Evolutionary conservation across 2,113 vertebrate species (phyloP), one percentile per base, ranked within the genome.

Genomic region (Menidia beryllina): DNA sequence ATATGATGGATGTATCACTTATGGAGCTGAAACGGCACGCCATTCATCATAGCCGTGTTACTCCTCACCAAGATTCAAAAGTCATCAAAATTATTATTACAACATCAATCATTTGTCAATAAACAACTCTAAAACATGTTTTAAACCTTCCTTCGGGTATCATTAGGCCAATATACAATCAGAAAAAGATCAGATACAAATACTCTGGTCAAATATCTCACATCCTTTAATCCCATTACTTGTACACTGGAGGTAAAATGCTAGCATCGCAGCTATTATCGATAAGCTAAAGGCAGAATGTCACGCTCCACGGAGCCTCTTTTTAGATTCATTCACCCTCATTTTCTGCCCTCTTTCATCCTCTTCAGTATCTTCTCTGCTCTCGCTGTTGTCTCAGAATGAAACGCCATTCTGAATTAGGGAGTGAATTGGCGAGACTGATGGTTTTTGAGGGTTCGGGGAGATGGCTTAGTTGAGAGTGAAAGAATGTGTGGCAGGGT

Each of bases 371-470:
- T 85, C 81, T 87, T 73, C 30, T 77, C 70, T 75, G 66, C 72
- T 66, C 60, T 63, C 21, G 34, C 72, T 61, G 66, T 84, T 78
- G 76, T 47, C 76, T 83, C 82, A 39, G 72, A 89, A 85, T 70
- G 75, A 89, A 88, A 86, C 71, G 82, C 81, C 79, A 88, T 84
- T 87, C 84, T 79, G 84, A 62, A 91, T 90, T 90, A 87, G 61
- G 47, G 53, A 71, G 58, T 19, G 81, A 89, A 90, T 87, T 84
- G 81, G 79, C 79, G 84, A 86, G 81, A 84, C 81, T 82, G 87
- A 89, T 86, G 77, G 81, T 78, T 88, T 86, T 80, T 84, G 83
- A 83, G 82, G 71, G 76, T 81, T 82, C 78, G 19, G 20, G 87
- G 77, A 77, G 84, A 83, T 81, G 59, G 87, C 69, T 82, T 72